Evolutionary conservation across 2,888 invertebrate species (phyloP).

Genomic region (Smittia aterrima): DNA sequence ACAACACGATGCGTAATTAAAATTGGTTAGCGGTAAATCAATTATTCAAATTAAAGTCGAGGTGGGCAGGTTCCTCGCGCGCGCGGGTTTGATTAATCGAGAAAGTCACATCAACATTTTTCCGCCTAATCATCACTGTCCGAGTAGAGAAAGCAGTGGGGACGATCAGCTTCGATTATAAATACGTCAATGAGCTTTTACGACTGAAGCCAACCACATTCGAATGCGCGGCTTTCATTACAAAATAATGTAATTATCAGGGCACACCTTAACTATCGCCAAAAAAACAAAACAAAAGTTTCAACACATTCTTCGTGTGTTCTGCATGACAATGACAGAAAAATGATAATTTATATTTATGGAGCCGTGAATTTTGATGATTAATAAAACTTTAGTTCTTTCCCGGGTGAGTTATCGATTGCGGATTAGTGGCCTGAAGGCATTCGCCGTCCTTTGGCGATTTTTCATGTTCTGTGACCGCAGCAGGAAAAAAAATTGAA

Average conservation of each 20-base stretch:
- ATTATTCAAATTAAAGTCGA: conserved; percentile 37
- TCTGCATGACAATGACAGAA: conserved; percentile 38
- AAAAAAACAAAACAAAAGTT: neutral
- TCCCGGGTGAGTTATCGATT: conserved; percentile 14
- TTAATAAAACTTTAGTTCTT: neutral
- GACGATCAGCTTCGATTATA: conserved; percentile 23
- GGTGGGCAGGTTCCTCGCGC: too few species aligned
- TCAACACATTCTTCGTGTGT: neutral
- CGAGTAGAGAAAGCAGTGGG: neutral
- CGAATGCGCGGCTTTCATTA: neutral
- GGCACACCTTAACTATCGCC: conserved; percentile 35
- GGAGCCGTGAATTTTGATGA: conserved; percentile 7
- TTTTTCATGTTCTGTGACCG: conserved; percentile 1
- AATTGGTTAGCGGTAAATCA: conserved; percentile 24
- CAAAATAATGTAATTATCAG: conserved; percentile 33
- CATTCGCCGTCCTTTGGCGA: neutral
- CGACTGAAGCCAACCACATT: neutral
- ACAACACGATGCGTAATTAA: neutral
- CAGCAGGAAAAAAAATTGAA: neutral
- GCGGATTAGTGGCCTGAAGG: neutral
- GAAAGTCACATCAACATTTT: conserved; percentile 26
- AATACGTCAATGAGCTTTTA: conserved; percentile 36
- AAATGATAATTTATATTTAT: conserved; percentile 25
- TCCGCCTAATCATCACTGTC: neutral
- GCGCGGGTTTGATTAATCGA: conserved; percentile 29